phyloP scores from a whole-genome alignment of 2,888 invertebrate genomes.

The Diplazon laetatorius region DNA sequence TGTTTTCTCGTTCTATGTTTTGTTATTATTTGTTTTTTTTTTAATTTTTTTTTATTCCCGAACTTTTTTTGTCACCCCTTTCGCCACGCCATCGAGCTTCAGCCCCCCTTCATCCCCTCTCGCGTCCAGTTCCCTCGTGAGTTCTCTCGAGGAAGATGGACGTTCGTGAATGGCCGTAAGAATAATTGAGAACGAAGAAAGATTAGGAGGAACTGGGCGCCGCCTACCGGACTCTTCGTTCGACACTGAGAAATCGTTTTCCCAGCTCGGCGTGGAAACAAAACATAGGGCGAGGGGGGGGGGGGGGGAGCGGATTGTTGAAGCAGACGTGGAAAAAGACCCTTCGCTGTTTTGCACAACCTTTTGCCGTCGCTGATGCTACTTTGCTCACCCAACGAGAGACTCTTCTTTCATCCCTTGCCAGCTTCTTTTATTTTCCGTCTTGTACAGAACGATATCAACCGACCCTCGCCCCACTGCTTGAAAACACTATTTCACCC shows the following conservation, averaged over 20 bases:
- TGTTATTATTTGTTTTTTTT: no score
- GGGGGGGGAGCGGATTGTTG: slow-evolving; percentile 6
- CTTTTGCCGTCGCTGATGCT: slow-evolving; percentile 20
- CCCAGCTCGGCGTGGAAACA: slow-evolving; percentile 34
- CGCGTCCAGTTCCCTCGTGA: background rate
- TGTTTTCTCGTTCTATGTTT: background rate
- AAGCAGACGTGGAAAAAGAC: slow-evolving; percentile 8
- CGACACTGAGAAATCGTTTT: slow-evolving; percentile 64
- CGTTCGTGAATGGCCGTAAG: slow-evolving; percentile 38
- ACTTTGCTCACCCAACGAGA: slow-evolving; percentile 23
- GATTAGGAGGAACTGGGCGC: slow-evolving; percentile 48
- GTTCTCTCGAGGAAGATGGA: slow-evolving; percentile 42
- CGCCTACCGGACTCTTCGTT: slow-evolving; percentile 46
- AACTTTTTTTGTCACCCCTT: background rate
- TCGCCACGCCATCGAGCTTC: no score
- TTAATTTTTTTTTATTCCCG: background rate
- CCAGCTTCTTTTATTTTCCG: slow-evolving; percentile 6
- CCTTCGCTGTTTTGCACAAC: slow-evolving; percentile 50
- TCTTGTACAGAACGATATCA: slow-evolving; percentile 8
- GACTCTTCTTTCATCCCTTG: slow-evolving; percentile 27
- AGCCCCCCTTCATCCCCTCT: no score
- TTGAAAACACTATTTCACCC: slow-evolving; percentile 44
- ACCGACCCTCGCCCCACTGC: slow-evolving; percentile 10
- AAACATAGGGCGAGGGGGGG: slow-evolving; percentile 56
- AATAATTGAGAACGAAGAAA: slow-evolving; percentile 59